Conservation (phyloP, 1,140 invertebrate genomes). For the Calephelis nemesis region DNA sequence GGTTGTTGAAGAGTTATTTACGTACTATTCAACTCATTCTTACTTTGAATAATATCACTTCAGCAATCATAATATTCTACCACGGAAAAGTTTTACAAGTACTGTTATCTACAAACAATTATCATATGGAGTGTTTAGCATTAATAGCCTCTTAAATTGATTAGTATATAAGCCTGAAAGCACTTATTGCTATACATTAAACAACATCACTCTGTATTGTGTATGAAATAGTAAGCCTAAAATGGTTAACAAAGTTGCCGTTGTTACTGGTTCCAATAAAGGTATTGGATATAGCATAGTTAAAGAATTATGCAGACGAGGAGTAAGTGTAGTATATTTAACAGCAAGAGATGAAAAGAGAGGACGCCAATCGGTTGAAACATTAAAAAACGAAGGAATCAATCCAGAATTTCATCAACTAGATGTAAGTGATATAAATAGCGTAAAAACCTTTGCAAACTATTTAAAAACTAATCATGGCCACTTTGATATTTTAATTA, state of each 20-base stretch:
- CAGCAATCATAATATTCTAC: no score
- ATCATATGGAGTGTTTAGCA: no score
- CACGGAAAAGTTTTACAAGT: no score
- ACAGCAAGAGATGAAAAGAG: constrained; percentile 80
- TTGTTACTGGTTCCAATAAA: constrained; percentile 87
- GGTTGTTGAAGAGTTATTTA: no score
- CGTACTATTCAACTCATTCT: no score
- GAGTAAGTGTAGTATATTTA: constrained; percentile 81
- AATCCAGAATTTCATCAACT: constrained; percentile 80
- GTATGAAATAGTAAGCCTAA: background rate
- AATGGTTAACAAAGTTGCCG: constrained; percentile 58
- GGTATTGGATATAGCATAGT: constrained; percentile 86
- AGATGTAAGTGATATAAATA: constrained; percentile 81
- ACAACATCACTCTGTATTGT: no score
- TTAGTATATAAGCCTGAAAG: no score
- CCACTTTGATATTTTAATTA: constrained; percentile 88
- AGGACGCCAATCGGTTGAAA: constrained; percentile 78
- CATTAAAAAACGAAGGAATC: constrained; percentile 69
- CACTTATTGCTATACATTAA: no score
- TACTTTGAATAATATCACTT: no score
- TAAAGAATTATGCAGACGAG: constrained; percentile 80
- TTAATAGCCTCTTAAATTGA: no score
- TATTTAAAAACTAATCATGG: constrained; percentile 82
- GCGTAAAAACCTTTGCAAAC: constrained; percentile 79
- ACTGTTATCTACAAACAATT: no score